A percentile compares a stretch with the other conserved stretches of the same genome.
Conservation (phyloP, 2,797 vertebrate species). For the Knipowitschia caucasica region DNA sequence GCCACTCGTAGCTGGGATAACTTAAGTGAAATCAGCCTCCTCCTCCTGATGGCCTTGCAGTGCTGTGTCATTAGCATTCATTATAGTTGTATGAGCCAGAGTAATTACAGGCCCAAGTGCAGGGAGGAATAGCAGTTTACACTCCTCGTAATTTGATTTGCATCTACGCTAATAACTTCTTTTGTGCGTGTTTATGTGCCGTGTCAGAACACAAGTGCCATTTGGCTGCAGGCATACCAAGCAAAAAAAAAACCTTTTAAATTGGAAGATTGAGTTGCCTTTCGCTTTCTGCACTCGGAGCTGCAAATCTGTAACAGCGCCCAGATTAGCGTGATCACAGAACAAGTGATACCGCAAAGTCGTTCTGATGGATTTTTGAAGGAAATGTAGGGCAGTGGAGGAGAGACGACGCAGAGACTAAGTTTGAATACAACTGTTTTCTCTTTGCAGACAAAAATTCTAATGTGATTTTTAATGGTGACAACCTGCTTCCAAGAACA, state of each 20-base stretch:
- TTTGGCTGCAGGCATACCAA: slow-evolving; percentile 78
- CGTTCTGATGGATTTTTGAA: slow-evolving; percentile 52
- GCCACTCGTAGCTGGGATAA: slow-evolving; percentile 43
- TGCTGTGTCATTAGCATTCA: slow-evolving; percentile 82
- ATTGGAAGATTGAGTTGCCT: slow-evolving; percentile 76
- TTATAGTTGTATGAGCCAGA: slow-evolving; percentile 79
- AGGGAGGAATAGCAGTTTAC: slow-evolving; percentile 81
- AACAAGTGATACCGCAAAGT: slow-evolving; percentile 61
- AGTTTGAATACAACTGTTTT: slow-evolving; percentile 12
- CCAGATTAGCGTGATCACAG: slow-evolving; percentile 66
- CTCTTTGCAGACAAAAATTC: slow-evolving; percentile 18
- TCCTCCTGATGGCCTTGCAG: slow-evolving; percentile 71
- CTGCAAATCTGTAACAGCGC: slow-evolving; percentile 65
- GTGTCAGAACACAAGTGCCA: slow-evolving; percentile 84
- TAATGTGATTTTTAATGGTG: slow-evolving; percentile 9
- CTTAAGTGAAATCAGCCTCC: slow-evolving; percentile 70
- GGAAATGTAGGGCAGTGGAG: slow-evolving; percentile 51
- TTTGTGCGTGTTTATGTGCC: slow-evolving; percentile 85
- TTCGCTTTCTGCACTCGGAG: slow-evolving; percentile 67
- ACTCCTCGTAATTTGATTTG: slow-evolving; percentile 85
- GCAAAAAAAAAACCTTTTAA: slow-evolving; percentile 67
- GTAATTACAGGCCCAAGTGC: slow-evolving; percentile 83
- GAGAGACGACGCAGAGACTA: slow-evolving; percentile 19
- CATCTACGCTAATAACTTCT: slow-evolving; percentile 87
- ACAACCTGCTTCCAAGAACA: neutral